phyloP scores from a whole-genome alignment of 2,113 vertebrate species.

The Phalacrocorax carbo region DNA sequence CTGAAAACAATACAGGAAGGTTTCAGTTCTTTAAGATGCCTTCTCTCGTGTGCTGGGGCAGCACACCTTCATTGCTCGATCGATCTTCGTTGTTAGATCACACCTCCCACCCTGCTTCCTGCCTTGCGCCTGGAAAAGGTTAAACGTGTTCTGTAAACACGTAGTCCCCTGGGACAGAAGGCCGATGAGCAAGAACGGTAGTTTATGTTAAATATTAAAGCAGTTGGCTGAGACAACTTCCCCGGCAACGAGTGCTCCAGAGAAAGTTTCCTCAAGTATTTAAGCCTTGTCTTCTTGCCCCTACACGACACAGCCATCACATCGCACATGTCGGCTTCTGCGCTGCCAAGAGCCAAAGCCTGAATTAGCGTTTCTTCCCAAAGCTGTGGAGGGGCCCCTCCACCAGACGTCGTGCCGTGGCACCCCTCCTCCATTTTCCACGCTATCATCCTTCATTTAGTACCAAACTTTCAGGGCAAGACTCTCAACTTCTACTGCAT shows the following conservation, averaged over 20 bases:
- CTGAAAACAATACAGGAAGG: not conserved
- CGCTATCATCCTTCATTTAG: not conserved
- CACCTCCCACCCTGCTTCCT: not conserved
- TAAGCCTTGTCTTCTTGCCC: not conserved
- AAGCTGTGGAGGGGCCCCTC: not conserved
- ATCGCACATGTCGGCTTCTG: rapidly evolving
- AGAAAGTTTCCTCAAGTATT: not conserved
- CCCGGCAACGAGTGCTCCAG: not conserved
- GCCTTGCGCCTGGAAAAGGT: not conserved
- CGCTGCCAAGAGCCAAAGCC: not conserved
- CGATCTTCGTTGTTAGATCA: not conserved
- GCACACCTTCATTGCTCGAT: not conserved
- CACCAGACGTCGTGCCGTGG: not conserved
- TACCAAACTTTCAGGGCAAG: not conserved
- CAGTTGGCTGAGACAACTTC: not conserved
- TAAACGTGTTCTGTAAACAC: rapidly evolving
- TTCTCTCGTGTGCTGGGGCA: not conserved
- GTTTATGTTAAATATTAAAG: not conserved
- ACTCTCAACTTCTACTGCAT: not conserved
- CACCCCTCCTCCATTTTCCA: not conserved
- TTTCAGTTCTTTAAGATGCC: not conserved
- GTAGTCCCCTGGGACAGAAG: not conserved
- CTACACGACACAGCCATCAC: not conserved
- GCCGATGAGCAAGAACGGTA: not conserved
- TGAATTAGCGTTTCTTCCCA: not conserved